Evolutionary conservation across 30 jellyfish, hydroid and myxozoan genomes (phyloP).

Genomic region (Mastigias papua): DNA sequence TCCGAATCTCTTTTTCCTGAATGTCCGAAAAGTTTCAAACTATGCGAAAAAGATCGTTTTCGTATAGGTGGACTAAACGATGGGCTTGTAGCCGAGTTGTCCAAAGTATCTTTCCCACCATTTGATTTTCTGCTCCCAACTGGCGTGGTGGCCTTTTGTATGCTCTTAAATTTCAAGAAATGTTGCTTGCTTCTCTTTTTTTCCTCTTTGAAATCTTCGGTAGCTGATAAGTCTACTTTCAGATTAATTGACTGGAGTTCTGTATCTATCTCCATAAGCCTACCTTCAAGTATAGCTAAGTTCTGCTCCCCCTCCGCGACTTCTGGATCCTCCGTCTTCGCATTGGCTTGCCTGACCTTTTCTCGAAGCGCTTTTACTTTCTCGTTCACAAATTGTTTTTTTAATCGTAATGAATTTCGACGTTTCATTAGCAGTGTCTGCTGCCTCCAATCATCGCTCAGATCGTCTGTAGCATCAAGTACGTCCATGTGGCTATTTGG

Average conservation of each 20-base stretch:
- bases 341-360: conserved; percentile 13
- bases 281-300: conserved; percentile 25
- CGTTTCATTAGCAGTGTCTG: conserved; percentile 71
- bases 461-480: neutral
- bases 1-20: conserved; percentile 46
- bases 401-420: conserved; percentile 54
- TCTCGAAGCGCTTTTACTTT: conserved; percentile 49
- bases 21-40: conserved; percentile 38
- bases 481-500: neutral
- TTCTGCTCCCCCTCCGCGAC: conserved; percentile 43
- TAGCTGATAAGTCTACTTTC: conserved; percentile 11
- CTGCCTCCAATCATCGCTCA: conserved; percentile 36
- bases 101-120: neutral
- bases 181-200: conserved; percentile 37
- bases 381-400: conserved; percentile 27
- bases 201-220: conserved; percentile 29
- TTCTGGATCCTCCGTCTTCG: conserved; percentile 26
- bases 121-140: neutral
- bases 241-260: conserved; percentile 31
- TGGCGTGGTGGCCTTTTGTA: conserved; percentile 44
- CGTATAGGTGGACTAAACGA: conserved; percentile 57
- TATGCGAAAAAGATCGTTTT: conserved; percentile 45
- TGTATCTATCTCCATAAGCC: conserved; percentile 20
- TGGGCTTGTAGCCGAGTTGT: conserved; percentile 16
- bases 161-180: conserved; percentile 58